Base-by-base conservation (phyloP, 1,140 invertebrate species). In the Frieseomelitta varia region DNA sequence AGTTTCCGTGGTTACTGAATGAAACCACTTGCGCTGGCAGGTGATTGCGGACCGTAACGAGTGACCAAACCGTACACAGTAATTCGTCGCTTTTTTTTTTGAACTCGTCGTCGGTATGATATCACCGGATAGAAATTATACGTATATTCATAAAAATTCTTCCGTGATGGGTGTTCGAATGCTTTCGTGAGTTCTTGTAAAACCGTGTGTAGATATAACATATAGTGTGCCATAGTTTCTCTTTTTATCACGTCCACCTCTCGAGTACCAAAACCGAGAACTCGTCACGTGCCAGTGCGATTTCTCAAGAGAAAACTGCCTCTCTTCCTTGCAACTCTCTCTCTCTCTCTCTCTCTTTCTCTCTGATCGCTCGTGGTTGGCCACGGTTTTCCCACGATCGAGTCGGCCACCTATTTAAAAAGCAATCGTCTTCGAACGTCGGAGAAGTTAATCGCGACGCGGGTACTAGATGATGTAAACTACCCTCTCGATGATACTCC, bases 401-500 rank as follows among this genome's bases (percentile, higher is more conserved):
- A 85, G 81, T 81, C 12, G 85, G 76, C 55, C 82, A n/a, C 61
- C 78, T 51, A 88, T 90, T 91, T 90, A 92, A 92, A 92, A 91
- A 91, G 91, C 91, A 92, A 93, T 93, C 91, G 87, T 87, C 86
- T 88, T 77, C 58, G 56, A 85, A 86, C 72, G 91, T 88, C 87
- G 89, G 88, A 91, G 90, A 92, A 93, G 91, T 92, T 93, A 93
- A 93, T 93, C 91, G 90, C 90, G 90, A 91, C 89, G 67, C 87
- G 79, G 86, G 55, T 85, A 88, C 88, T 88, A 82, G 85, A 77
- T 85, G 91, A 94, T 94, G 93, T 91, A 92, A 93, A 93, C 92
- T 88, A 93, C 91, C 39, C 90, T 91, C 91, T 93, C 92, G 91
- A 93, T 92, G 93, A 91, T 92, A 78, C 92, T 92, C 90, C 85